Conservation (phyloP, 2,888 invertebrate species). For the Acleris sparsana region DNA sequence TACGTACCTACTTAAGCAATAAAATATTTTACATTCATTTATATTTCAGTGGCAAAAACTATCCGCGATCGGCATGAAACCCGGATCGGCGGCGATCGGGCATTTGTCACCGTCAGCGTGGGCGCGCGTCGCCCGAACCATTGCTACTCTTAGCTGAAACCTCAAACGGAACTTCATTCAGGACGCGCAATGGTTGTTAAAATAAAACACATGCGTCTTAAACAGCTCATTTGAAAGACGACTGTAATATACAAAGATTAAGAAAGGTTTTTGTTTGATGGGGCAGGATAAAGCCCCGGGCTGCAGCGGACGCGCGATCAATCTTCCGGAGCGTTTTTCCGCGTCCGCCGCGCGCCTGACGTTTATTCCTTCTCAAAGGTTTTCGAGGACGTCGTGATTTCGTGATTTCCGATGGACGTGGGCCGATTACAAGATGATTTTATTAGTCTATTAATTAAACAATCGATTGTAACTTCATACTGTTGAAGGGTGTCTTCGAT, state of each 20-base stretch:
- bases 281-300: background rate
- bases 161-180: background rate
- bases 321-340: constrained; percentile 36
- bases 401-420: constrained; percentile 14
- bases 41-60: constrained; percentile 35
- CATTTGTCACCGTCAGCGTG: constrained; percentile 28
- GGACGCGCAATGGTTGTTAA: constrained; percentile 31
- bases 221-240: constrained; percentile 1
- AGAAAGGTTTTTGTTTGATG: background rate
- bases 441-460: background rate
- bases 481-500: too few species aligned
- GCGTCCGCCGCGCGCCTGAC: constrained; percentile 33
- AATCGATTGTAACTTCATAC: too few species aligned
- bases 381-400: constrained; percentile 22
- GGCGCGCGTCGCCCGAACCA: background rate
- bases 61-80: constrained; percentile 35
- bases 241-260: background rate
- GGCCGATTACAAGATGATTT: constrained; percentile 5
- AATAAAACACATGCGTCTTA: background rate
- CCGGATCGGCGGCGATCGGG: constrained; percentile 29
- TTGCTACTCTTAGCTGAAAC: background rate
- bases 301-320: constrained; percentile 31
- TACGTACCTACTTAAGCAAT: constrained; percentile 9
- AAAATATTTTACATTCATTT: constrained; percentile 22
- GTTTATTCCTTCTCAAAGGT: constrained; percentile 36